Evolutionary conservation across 2,888 invertebrate genomes (phyloP), one percentile per base, ranked within the genome.

Genomic region (Baccha elongata): DNA sequence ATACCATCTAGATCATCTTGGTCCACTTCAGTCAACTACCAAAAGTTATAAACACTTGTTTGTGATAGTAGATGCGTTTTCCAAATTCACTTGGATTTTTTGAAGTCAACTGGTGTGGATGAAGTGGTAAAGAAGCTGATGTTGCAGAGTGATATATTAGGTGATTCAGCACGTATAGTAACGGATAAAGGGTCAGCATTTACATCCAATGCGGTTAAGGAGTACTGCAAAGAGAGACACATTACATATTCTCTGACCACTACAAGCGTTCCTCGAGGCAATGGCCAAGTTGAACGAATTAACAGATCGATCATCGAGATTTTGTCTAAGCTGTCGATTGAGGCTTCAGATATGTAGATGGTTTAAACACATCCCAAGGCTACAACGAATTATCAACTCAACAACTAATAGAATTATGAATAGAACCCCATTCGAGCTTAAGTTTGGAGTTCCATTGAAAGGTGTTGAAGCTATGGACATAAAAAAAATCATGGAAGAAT

Each of bases 401-500:
- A 85, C 85, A 0, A 17, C 35, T 23, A 50, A 68, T 5, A 37
- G 48, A 58, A 58, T 29, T n/a, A 46, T 80, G 46, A 65, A 86
- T 19, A 85, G 81, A 8, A 73, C n/a, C n/a, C n/a, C 85, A 6
- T 85, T 87, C 68, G 86, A 87, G 50, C n/a, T 87, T 5, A 44
- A 87, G 37, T 83, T 85, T 48, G 87, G 87, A 19, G 69, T 81
- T 1, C 71, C 68, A 23, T 86, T 87, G 85, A 86, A 72, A 62
- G 85, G 67, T 15, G 83, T 85, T 42, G 85, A 85, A 26, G 86
- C 87, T 29, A 53, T 85, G 2, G 17, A 55, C 21, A 32, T 81
- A 13, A 29, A 29, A 17, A 42, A 53, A 6, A 48, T 73, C 0
- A 42, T 85, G 8, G 73, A 73, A 42, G 69, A 60, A 7, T 53